A percentile compares a stretch with the other conserved stretches of the same genome.
phyloP scores from a whole-genome alignment of 2,797 vertebrate genomes.

The Helarctos malayanus region DNA sequence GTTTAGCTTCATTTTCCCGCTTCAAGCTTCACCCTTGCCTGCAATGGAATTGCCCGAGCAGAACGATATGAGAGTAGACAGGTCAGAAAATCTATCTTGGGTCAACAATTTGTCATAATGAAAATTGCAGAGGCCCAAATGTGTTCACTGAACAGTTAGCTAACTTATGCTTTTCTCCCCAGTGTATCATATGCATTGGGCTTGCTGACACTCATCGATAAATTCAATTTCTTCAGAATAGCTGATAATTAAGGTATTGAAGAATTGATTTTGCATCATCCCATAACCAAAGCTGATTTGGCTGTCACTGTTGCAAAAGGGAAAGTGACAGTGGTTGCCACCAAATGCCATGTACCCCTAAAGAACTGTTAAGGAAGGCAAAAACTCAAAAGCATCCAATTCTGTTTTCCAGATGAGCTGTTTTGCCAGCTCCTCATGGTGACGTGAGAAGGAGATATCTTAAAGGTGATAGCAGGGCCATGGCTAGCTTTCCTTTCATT shows the following conservation, averaged over 20 bases:
- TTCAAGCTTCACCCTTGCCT: slow-evolving; percentile 60
- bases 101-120: slow-evolving; percentile 85
- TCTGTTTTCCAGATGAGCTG: neutral
- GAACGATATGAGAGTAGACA: slow-evolving; percentile 81
- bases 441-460: neutral
- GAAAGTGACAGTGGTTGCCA: slow-evolving; percentile 64
- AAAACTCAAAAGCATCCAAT: slow-evolving; percentile 13
- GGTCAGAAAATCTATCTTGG: slow-evolving; percentile 82
- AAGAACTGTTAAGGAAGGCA: neutral
- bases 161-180: slow-evolving; percentile 73
- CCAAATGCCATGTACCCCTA: slow-evolving; percentile 62
- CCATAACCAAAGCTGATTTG: slow-evolving; percentile 82
- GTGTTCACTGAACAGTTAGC: slow-evolving; percentile 81
- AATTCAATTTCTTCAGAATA: slow-evolving; percentile 83
- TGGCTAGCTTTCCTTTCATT: neutral
- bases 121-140: slow-evolving; percentile 83
- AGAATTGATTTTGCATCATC: slow-evolving; percentile 84
- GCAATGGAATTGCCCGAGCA: slow-evolving; percentile 82
- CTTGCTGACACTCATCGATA: slow-evolving; percentile 79
- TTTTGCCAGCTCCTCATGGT: neutral
- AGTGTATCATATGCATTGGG: slow-evolving; percentile 74
- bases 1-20: slow-evolving; percentile 80
- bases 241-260: slow-evolving; percentile 85
- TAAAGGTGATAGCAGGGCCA: neutral
- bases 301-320: slow-evolving; percentile 78